Percentiles rank a stretch among this genome's conserved stretches.
phyloP scores from a whole-genome alignment of 2,888 invertebrate species.

The Macrosoma leucophasiata region DNA sequence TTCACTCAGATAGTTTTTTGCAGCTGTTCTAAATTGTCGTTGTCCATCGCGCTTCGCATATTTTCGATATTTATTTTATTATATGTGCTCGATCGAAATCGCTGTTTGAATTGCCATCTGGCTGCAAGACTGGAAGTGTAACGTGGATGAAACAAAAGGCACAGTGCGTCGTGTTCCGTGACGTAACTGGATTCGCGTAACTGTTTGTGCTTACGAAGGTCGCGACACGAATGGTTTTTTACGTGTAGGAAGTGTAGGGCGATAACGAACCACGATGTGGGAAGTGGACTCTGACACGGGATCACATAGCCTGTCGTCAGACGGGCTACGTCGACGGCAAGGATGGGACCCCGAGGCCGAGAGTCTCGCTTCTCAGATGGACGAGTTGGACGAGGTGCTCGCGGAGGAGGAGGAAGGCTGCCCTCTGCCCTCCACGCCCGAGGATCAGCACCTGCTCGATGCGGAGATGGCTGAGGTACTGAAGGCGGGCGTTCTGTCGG shows the following conservation, averaged over 20 bases:
- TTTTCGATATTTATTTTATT: no score
- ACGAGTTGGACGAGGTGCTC: conserved; percentile 74
- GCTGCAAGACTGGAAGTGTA: no score
- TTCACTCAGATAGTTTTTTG: conserved; percentile 29
- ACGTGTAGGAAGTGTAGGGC: conserved; percentile 39
- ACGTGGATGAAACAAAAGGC: conserved; percentile 31
- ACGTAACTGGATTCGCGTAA: conserved; percentile 62
- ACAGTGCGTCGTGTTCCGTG: conserved; percentile 40
- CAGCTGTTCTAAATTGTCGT: conserved; percentile 37
- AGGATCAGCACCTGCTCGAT: conserved; percentile 88
- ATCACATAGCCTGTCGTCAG: conserved; percentile 62
- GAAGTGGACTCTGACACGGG: conserved; percentile 64
- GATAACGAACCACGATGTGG: conserved; percentile 61
- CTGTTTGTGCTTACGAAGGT: conserved; percentile 50
- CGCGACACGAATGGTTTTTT: conserved; percentile 47
- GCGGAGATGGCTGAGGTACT: conserved; percentile 92
- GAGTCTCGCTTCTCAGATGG: conserved; percentile 66
- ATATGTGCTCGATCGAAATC: no score
- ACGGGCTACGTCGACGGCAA: conserved; percentile 67
- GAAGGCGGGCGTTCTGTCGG: conserved; percentile 89
- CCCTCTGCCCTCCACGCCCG: conserved; percentile 89
- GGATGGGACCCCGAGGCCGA: conserved; percentile 70
- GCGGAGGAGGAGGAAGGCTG: conserved; percentile 90
- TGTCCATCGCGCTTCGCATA: no score
- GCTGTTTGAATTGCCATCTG: no score